Percentiles rank a stretch among this genome's conserved stretches.
These are phyloP conservation scores for Nycticryphes semicollaris DNA, from an alignment of 2,113 vertebrate genomes.

Conservation along the genomic window DNA sequence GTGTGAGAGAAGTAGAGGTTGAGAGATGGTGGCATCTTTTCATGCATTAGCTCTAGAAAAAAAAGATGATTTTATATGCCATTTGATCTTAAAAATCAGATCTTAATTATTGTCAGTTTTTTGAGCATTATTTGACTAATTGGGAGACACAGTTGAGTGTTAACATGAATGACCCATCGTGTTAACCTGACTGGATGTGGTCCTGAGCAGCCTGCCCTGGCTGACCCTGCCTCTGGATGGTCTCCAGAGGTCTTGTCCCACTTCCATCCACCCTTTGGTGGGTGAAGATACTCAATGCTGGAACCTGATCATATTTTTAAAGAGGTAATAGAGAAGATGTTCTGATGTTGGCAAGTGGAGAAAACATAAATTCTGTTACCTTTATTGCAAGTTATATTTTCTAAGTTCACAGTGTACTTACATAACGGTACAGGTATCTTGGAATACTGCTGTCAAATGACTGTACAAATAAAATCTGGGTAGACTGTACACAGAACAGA, in stretches of 20 bases:
- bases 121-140: background rate
- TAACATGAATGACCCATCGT: background rate
- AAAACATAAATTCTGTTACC: background rate
- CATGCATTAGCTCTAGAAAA: background rate
- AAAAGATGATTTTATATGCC: background rate
- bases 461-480: background rate
- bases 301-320: background rate
- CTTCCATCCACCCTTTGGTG: rapidly evolving
- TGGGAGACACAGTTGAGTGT: background rate
- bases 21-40: background rate
- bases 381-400: background rate
- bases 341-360: background rate
- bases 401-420: background rate
- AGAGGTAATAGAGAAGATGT: background rate
- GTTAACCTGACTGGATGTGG: rapidly evolving
- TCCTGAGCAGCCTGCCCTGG: background rate
- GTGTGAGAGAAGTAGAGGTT: background rate
- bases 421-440: background rate
- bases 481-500: background rate
- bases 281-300: background rate
- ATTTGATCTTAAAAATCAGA: background rate
- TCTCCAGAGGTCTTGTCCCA: background rate
- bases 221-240: background rate
- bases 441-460: background rate
- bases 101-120: background rate